Percentiles rank a stretch among this genome's conserved stretches.
Conservation (phyloP, 2,888 invertebrate species). For the Nomada flava region DNA sequence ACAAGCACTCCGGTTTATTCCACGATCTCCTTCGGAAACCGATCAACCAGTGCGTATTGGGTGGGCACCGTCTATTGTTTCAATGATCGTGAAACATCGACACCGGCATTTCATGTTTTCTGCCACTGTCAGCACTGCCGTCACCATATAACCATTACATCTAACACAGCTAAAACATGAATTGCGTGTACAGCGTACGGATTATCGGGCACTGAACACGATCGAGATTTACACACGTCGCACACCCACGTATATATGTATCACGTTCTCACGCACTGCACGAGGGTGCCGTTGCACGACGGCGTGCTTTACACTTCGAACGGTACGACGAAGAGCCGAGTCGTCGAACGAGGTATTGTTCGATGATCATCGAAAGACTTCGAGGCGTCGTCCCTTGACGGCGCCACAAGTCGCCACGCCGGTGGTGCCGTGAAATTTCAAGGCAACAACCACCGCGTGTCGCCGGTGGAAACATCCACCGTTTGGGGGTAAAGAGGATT, state of each 20-base stretch:
- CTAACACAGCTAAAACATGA: conserved; percentile 13
- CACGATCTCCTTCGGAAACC: conserved; percentile 11
- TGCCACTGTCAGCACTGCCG: conserved; percentile 50
- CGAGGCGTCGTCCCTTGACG: conserved; percentile 70
- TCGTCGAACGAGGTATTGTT: conserved; percentile 58
- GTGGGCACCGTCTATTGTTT: conserved; percentile 45
- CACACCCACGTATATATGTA: conserved; percentile 20
- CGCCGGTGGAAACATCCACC: conserved; percentile 17
- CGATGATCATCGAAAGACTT: conserved; percentile 61
- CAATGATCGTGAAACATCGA: conserved; percentile 26
- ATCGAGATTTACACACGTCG: conserved; percentile 29
- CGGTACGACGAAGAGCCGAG: conserved; percentile 41
- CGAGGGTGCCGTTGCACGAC: conserved; percentile 56
- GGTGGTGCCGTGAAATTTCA: conserved; percentile 51
- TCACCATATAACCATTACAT: conserved; percentile 46
- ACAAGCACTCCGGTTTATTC: neutral
- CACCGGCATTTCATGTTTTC: conserved; percentile 56
- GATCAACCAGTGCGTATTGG: conserved; percentile 56
- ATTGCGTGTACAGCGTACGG: neutral
- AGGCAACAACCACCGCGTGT: conserved; percentile 26
- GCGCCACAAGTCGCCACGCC: conserved; percentile 71
- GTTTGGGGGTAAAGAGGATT: conserved; percentile 66
- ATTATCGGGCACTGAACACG: neutral
- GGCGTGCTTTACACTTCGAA: conserved; percentile 58
- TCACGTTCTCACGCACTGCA: conserved; percentile 46